Evolutionary conservation across 2,888 invertebrate genomes (phyloP).

Genomic region (Heliconius sara): DNA sequence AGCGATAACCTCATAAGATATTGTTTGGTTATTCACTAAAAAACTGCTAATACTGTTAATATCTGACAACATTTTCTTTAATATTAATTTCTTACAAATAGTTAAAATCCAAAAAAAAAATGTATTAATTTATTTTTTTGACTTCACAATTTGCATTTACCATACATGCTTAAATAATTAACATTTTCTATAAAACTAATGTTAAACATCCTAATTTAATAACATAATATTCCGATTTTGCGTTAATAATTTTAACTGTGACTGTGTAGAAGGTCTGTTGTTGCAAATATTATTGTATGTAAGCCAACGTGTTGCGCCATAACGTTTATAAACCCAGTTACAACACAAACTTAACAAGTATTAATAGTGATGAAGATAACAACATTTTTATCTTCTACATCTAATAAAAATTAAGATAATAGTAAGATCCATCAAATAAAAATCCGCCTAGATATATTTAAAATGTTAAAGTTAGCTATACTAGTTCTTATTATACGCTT

Average conservation of each 20-base stretch:
- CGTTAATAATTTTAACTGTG: conserved; percentile 11
- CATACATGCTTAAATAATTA: neutral
- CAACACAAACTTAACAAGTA: conserved; percentile 50
- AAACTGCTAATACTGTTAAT: neutral
- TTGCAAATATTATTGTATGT: conserved; percentile 24
- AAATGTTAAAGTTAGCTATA: neutral
- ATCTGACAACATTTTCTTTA: neutral
- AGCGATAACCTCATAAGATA: no score
- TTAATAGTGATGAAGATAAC: conserved; percentile 51
- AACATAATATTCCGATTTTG: neutral
- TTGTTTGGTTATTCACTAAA: no score
- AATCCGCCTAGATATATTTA: neutral
- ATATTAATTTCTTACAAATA: neutral
- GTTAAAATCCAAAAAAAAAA: neutral
- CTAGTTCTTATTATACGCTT: conserved; percentile 2
- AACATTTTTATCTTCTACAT: conserved; percentile 13
- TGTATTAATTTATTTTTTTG: neutral
- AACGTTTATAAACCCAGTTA: conserved; percentile 44
- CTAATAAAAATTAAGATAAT: conserved; percentile 6
- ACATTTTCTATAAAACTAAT: neutral
- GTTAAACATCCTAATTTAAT: neutral
- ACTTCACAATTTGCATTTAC: neutral
- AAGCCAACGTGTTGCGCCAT: conserved; percentile 43
- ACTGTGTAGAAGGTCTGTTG: conserved; percentile 15
- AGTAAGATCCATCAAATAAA: no score